These are phyloP conservation scores for Platalea minor DNA, from an alignment of 2,797 vertebrate species.

Conservation along the genomic window DNA sequence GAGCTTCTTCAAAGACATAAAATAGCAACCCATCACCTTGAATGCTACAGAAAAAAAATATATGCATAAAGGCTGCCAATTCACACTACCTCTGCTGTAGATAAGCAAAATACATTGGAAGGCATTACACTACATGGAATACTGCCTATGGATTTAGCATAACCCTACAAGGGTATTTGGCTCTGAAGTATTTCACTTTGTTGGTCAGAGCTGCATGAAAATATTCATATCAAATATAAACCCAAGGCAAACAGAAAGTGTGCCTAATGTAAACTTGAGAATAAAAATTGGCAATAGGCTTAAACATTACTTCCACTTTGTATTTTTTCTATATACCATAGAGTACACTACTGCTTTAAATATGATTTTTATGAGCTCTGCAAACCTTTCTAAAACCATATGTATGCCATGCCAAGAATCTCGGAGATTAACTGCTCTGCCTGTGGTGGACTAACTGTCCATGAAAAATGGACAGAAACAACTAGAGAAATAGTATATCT, in stretches of 20 bases:
- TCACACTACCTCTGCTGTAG: neutral
- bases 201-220: neutral
- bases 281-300: neutral
- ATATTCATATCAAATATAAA: neutral
- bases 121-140: neutral
- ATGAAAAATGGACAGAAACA: neutral
- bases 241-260: neutral
- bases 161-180: neutral
- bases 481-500: neutral
- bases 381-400: neutral
- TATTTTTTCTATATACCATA: neutral
- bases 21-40: neutral
- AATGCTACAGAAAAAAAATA: neutral
- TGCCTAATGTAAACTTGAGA: neutral
- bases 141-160: neutral
- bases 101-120: constrained; percentile 23
- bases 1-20: constrained; percentile 16
- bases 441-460: neutral
- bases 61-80: neutral
- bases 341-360: neutral
- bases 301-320: neutral
- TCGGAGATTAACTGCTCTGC: neutral
- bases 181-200: neutral
- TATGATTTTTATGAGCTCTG: neutral
- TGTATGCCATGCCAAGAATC: neutral